Conservation (phyloP, 2,797 vertebrate genomes). For the Picus viridis region DNA sequence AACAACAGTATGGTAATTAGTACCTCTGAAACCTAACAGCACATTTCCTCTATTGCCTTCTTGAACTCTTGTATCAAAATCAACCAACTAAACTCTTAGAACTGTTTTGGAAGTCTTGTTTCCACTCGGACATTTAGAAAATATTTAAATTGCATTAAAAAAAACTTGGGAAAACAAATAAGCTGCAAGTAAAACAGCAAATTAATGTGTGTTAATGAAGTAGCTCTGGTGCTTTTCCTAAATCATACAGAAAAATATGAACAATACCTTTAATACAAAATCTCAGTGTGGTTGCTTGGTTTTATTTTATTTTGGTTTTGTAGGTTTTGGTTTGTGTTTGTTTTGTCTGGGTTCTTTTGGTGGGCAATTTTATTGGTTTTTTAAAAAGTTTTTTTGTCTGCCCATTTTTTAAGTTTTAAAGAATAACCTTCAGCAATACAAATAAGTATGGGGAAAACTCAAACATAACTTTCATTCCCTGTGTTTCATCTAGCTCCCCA, state of each 20-base stretch:
- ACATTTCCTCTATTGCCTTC: not conserved
- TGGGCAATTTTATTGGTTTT: no score
- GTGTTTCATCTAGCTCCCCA: not conserved
- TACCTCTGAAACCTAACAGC: not conserved
- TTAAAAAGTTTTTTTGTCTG: not conserved
- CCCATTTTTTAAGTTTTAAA: not conserved
- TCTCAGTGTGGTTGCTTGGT: no score
- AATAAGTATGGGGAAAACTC: not conserved
- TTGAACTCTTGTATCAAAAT: not conserved
- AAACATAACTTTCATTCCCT: not conserved
- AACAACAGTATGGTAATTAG: not conserved
- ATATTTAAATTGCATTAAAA: not conserved
- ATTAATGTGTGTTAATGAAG: not conserved
- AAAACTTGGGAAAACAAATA: not conserved
- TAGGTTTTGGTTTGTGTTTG: no score
- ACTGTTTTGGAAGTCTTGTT: not conserved
- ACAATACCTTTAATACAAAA: not conserved
- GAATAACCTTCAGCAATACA: not conserved
- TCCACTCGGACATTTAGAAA: not conserved
- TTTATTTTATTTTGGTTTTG: no score
- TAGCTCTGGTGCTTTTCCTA: not conserved
- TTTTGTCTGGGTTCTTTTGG: not conserved
- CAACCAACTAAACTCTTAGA: not conserved
- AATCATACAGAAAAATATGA: not conserved
- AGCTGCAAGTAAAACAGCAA: not conserved